A percentile compares a stretch with the other conserved stretches of the same genome.
Evolutionary conservation across 2,888 invertebrate genomes (phyloP).

Genomic region (Philereme vetulata): DNA sequence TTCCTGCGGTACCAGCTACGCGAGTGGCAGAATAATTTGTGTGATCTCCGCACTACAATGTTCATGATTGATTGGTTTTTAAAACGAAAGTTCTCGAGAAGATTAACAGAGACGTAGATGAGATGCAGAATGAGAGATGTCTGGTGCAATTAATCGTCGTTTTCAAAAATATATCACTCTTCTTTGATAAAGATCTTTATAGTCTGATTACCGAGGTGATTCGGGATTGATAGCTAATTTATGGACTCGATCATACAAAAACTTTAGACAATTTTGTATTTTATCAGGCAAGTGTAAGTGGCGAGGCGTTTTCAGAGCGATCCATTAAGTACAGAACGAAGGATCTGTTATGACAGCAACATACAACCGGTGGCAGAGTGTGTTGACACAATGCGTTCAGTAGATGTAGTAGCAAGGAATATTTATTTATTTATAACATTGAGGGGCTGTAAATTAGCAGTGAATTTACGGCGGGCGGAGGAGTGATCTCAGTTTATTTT

Average conservation of each 20-base stretch:
- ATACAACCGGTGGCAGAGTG: conserved; percentile 63
- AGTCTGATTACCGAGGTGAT: background rate
- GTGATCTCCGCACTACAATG: conserved; percentile 46
- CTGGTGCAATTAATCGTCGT: conserved; percentile 21
- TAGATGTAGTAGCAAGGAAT: conserved; percentile 69
- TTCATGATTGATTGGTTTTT: conserved; percentile 41
- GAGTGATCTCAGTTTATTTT: conserved; percentile 79
- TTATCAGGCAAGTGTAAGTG: conserved; percentile 17
- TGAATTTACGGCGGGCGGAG: conserved; percentile 77
- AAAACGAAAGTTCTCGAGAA: conserved; percentile 28
- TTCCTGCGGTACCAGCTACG: conserved; percentile 52
- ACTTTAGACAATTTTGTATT: background rate
- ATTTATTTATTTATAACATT: conserved; percentile 82
- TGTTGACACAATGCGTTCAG: conserved; percentile 66
- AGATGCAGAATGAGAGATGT: conserved; percentile 20
- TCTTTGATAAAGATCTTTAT: conserved; percentile 13
- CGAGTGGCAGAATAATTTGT: conserved; percentile 69
- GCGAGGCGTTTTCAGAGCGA: conserved; percentile 38
- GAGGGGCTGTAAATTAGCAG: conserved; percentile 82
- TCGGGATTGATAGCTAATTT: background rate
- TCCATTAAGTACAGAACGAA: conserved; percentile 64
- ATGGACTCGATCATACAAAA: background rate
- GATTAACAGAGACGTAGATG: conserved; percentile 25
- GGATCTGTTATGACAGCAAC: conserved; percentile 78
- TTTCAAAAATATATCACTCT: conserved; percentile 17